These are phyloP conservation scores for Sebastes glaucus DNA, from an alignment of 2,797 vertebrate species.

Conservation along the genomic window DNA sequence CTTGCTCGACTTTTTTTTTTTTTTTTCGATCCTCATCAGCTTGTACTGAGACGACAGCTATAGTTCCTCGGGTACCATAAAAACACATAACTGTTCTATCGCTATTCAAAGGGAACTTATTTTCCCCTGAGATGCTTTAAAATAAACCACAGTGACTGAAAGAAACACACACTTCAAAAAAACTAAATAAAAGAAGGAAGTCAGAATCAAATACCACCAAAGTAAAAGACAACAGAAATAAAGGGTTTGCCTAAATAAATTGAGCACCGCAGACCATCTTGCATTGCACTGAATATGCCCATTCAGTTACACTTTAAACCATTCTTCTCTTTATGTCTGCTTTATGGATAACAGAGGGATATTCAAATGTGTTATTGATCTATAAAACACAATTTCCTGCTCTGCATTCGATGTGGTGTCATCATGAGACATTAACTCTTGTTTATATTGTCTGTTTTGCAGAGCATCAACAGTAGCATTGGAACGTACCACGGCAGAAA, in stretches of 20 bases:
- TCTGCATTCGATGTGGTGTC: background rate
- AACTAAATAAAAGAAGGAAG: background rate
- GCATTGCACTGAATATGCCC: background rate
- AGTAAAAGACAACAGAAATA: background rate
- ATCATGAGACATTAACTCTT: background rate
- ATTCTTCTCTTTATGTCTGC: background rate
- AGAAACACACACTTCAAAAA: background rate
- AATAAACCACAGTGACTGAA: background rate
- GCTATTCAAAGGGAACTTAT: slow-evolving; percentile 12
- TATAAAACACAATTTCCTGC: background rate
- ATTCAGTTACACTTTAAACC: background rate
- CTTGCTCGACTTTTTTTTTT: slow-evolving; percentile 3
- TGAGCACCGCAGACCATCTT: background rate
- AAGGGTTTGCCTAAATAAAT: background rate
- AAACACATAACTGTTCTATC: slow-evolving; percentile 16
- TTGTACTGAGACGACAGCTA: slow-evolving; percentile 31
- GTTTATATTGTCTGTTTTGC: slow-evolving; percentile 50
- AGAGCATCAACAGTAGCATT: slow-evolving; percentile 91
- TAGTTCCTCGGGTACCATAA: slow-evolving; percentile 5
- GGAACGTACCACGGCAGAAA: slow-evolving; percentile 88
- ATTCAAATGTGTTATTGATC: background rate
- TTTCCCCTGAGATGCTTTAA: slow-evolving; percentile 28
- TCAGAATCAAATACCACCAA: background rate
- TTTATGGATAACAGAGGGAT: background rate
- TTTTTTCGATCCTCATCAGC: slow-evolving; percentile 49